Base-by-base conservation (phyloP, 2,888 invertebrate genomes). In the Lasioglossum zephyrum region DNA sequence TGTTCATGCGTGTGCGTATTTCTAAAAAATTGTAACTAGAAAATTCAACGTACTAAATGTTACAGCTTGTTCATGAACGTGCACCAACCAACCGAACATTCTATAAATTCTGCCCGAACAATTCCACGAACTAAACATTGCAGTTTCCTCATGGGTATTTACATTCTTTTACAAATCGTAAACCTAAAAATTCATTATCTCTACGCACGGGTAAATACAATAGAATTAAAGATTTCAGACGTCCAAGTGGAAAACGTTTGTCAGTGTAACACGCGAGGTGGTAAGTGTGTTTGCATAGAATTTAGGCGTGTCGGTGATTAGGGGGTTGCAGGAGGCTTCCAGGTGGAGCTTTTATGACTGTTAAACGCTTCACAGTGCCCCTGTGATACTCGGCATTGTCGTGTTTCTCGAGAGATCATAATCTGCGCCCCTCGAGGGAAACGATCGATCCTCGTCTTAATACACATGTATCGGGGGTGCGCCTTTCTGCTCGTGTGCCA, bases 371-470 rank as follows among this genome's bases (percentile, higher is more conserved):
- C 53, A 53, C 22, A n/a, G 22, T 63, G 60, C 22, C 60, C 41
- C n/a, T 31, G 16, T 18, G 63, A 57, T 36, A 63, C 16, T 16
- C n/a, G 44, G 18, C 57, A 53, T 80, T 81, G 36, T 70, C 75
- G 60, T n/a, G 73, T 39, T 26, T 22, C 31, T 6, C 18, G 31
- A 31, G 49, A 76, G 57, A 77, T 84, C 69, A 49, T 60, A 73
- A 82, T 74, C 73, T 41, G 9, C 13, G 31, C 39, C 4, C 4
- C 4, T 9, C 3, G 72, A 26, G 66, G 16, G 26, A 26, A 26
- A 8, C 18, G 49, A 72, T 82, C 78, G 82, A 82, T 81, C 47
- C 44, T 4, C 36, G 16, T 53, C 41, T 82, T 82, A 77, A 82
- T 69, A 47, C 44, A 76, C 53, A 39, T 36, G 31, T 66, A 72